phyloP scores from a whole-genome alignment of 2,797 vertebrate genomes.

The Myotis myotis region DNA sequence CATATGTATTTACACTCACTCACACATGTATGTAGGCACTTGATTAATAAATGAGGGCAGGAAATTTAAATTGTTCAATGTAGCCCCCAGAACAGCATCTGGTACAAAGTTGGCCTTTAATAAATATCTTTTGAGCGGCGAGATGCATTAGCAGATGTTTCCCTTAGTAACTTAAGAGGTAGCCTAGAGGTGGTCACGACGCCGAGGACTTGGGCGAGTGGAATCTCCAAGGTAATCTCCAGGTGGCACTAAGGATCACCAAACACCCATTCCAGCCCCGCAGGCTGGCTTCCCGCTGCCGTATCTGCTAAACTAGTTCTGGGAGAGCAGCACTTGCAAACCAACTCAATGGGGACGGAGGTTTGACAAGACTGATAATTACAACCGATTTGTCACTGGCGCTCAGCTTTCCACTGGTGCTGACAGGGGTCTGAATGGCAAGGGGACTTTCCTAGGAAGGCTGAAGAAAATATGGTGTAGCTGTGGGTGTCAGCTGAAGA shows the following conservation, averaged over 20 bases:
- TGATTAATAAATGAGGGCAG: background rate
- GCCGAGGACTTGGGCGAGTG: background rate
- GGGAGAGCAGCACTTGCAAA: background rate
- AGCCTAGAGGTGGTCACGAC: background rate
- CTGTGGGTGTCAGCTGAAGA: background rate
- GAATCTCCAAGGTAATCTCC: background rate
- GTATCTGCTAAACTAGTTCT: conserved; percentile 1
- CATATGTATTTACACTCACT: background rate
- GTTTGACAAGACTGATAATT: conserved; percentile 31
- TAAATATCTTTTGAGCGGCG: conserved; percentile 41
- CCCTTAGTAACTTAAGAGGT: background rate
- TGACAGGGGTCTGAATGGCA: conserved; percentile 37
- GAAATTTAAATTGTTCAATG: background rate
- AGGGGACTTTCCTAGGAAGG: background rate
- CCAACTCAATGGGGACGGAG: background rate
- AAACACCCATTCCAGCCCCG: background rate
- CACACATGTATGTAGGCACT: background rate
- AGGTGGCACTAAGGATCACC: background rate
- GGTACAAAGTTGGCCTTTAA: conserved; percentile 20
- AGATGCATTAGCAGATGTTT: conserved; percentile 49
- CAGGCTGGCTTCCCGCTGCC: background rate
- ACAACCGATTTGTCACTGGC: conserved; percentile 48
- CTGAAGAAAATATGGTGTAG: background rate
- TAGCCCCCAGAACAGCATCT: background rate
- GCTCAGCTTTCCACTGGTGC: conserved; percentile 7